Evolutionary conservation across 1,140 invertebrate genomes (phyloP), one percentile per base, ranked within the genome.

Genomic region (Trialeurodes vaporariorum): DNA sequence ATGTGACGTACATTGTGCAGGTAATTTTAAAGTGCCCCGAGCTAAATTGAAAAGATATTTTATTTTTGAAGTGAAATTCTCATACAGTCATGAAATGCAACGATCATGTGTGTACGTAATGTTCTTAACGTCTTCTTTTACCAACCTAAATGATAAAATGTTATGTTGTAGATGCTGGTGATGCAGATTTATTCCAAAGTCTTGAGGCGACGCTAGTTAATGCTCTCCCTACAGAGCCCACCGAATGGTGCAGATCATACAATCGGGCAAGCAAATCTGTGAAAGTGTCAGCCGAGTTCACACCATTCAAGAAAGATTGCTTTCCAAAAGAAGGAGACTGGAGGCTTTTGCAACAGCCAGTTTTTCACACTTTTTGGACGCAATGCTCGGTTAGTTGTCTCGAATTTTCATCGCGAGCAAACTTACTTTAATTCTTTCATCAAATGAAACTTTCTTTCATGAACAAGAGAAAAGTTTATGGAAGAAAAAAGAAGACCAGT

Each of bases 341-440:
- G 80, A 63, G 64, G 25, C 82, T 96, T 25, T 82, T 94, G 61
- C 87, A 91, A 70, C 87, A 91, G 70, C 92, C 93, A 25, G 88
- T 96, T 75, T 89, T 98, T 75, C 93, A 98, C 78, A 93, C 93
- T 65, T 98, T 90, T 80, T 96, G 94, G 88, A 95, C 90, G 59
- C 94, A 96, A 79, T 96, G 94, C 81, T 84, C 85, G 71, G 92
- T 94, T 83, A 84, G 84, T 80, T 63, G 22, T 25, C 73, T 59
- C 65, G 64, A 61, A 63, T 65, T 66, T 61, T 67, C 21, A 61
- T 63, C 70, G 68, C 9, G 2, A 66, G 22, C 49, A 59, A 40
- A 49, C 22, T 66, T 59, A 63, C 64, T 65, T 60, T 5, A 25
- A 60, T 67, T 58, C 59, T 60, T 49, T 23, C 13, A 58, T 63